Evolutionary conservation across 2,888 invertebrate species (phyloP), one percentile per base, ranked within the genome.

Genomic region (Cerceris rybyensis): DNA sequence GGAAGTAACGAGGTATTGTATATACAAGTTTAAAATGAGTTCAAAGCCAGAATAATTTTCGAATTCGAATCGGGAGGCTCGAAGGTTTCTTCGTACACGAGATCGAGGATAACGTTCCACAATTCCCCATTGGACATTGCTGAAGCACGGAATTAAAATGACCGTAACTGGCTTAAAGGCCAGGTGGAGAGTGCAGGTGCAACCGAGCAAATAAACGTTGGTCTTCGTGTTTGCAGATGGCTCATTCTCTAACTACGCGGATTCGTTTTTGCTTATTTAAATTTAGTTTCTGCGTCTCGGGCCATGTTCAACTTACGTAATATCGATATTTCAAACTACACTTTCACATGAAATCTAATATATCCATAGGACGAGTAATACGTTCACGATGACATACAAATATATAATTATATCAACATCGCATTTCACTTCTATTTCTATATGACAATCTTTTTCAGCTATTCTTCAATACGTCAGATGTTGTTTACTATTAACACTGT

Each of bases 131-230:
- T 65, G 42, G 52, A 17, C 65, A 7, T 70, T 1, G 6, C 17
- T 2, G 42, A 63, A 28, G 14, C 52, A 50, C 16, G 55, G 76
- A 70, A 81, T 70, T 71, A 68, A 71, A 83, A 70, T 65, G 54
- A 54, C 58, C 67, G 66, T 71, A 67, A 77, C 74, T 42, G 65
- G 69, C 52, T 54, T 43, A 57, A 61, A 77, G 58, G 69, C 78
- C 84, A 86, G 82, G 82, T 79, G 85, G 74, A 82, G 60, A 63
- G 52, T 80, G 86, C 82, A 84, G 85, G 86, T 82, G 84, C 71
- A 59, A 66, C 17, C 54, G 28, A 77, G 60, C 46, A 69, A 58
- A 71, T 28, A 59, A 68, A 52, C 60, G 59, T 65, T 59, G 52
- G 59, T 41, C 50, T 54, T 46, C 68, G 43, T 16, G 41, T 7